Evolutionary conservation across 37 sponge, comb jelly and placozoan genomes (phyloP).

Genomic region (Corticium candelabrum): DNA sequence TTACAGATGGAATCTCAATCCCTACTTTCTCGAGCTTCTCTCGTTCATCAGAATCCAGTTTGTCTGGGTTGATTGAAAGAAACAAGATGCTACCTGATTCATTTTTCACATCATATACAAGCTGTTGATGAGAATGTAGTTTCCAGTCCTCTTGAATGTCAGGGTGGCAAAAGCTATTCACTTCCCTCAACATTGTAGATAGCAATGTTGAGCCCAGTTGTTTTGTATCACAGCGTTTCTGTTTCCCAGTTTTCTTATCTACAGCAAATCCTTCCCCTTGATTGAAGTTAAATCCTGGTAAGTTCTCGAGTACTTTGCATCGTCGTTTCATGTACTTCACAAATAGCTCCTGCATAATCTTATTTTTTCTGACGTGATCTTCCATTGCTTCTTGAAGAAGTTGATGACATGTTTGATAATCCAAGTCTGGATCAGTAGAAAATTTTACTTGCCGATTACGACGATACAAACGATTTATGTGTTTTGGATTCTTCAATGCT

Average conservation of each 20-base stretch:
- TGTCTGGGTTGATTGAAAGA: slow-evolving; percentile 47
- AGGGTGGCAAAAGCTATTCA: slow-evolving; percentile 62
- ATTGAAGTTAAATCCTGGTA: slow-evolving; percentile 53
- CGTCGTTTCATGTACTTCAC: slow-evolving; percentile 52
- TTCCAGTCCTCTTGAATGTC: slow-evolving; percentile 44
- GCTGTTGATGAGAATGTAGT: slow-evolving; percentile 59
- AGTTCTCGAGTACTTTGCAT: slow-evolving; percentile 43
- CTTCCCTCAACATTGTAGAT: slow-evolving; percentile 70
- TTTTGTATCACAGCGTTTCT: slow-evolving; percentile 32
- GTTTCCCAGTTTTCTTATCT: slow-evolving; percentile 29
- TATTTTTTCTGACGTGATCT: slow-evolving; percentile 15
- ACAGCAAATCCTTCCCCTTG: too few species aligned
- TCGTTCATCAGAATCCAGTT: slow-evolving; percentile 29
- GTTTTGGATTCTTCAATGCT: slow-evolving; percentile 39
- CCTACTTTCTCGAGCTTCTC: slow-evolving; percentile 40
- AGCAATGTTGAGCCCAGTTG: slow-evolving; percentile 70
- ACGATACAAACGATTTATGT: slow-evolving; percentile 48
- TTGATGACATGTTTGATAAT: slow-evolving; percentile 27
- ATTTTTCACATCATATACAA: slow-evolving; percentile 54
- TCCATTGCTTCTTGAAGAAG: slow-evolving; percentile 20
- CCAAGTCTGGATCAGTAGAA: slow-evolving; percentile 3
- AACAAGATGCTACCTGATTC: slow-evolving; percentile 30
- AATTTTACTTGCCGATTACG: slow-evolving; percentile 32
- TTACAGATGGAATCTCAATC: slow-evolving; percentile 33
- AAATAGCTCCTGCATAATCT: slow-evolving; percentile 34